A percentile compares a stretch with the other conserved stretches of the same genome.
These are phyloP conservation scores for Conomelus anceps DNA, from an alignment of 2,888 invertebrate genomes.

Conservation along the genomic window DNA sequence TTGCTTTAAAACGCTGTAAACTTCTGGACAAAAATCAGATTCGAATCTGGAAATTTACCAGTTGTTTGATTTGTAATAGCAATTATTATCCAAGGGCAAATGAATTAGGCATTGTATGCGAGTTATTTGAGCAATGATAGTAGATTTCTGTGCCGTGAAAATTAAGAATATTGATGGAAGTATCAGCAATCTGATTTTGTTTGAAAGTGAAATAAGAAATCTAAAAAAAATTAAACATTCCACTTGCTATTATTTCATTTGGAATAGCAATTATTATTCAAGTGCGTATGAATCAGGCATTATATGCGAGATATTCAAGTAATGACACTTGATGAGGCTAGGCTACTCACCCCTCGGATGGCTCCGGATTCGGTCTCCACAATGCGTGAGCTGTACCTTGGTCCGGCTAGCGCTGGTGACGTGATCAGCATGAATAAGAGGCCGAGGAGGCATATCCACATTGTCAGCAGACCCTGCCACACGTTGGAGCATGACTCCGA, in stretches of 20 bases:
- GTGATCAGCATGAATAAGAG: background rate
- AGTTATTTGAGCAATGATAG: background rate
- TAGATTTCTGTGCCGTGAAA: too few species aligned
- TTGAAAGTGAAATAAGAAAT: too few species aligned
- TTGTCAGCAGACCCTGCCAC: constrained; percentile 5
- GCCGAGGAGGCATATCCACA: constrained; percentile 10
- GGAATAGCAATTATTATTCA: too few species aligned
- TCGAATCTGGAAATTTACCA: too few species aligned
- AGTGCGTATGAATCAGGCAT: background rate
- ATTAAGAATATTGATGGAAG: too few species aligned
- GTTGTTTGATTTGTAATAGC: too few species aligned
- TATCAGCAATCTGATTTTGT: too few species aligned
- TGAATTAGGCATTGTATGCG: background rate
- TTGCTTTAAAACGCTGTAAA: too few species aligned
- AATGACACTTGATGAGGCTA: too few species aligned
- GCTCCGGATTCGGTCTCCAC: background rate
- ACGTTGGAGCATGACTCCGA: background rate
- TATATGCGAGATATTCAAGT: background rate
- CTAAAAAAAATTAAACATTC: too few species aligned
- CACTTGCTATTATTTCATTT: too few species aligned
- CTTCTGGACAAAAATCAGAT: too few species aligned
- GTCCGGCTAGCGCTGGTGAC: background rate
- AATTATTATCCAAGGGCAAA: background rate
- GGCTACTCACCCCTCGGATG: constrained; percentile 1
- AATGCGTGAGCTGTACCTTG: background rate